Evolutionary conservation across 2,113 vertebrate genomes (phyloP).

Genomic region (Nicator chloris): DNA sequence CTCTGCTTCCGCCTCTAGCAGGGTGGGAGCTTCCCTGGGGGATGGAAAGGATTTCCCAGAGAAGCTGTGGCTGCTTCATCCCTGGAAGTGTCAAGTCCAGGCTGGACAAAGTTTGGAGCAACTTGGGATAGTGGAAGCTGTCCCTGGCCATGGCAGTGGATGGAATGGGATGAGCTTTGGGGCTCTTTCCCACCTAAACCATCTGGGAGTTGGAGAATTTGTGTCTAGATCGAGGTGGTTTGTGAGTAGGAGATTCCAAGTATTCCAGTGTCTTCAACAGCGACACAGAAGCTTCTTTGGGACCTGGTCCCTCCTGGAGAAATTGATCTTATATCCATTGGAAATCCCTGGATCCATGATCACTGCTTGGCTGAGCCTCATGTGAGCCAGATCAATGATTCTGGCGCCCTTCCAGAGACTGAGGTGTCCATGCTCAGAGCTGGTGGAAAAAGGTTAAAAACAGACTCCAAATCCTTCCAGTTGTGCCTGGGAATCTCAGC

Average conservation of each 20-base stretch:
- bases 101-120: not conserved
- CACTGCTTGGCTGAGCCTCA: not conserved
- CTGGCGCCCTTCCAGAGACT: fast-evolving
- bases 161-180: not conserved
- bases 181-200: not conserved
- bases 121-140: not conserved
- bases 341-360: not conserved
- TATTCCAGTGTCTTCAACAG: not conserved
- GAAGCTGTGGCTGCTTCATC: not conserved
- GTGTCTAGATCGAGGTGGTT: not conserved
- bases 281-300: not conserved
- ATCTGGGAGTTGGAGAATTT: not conserved
- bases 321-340: fast-evolving
- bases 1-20: not conserved
- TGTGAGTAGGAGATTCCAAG: not conserved
- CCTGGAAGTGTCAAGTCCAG: not conserved
- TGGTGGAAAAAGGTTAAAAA: not conserved
- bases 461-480: not conserved
- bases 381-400: not conserved
- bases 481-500: not conserved
- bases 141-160: not conserved
- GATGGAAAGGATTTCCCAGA: not conserved
- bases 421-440: not conserved
- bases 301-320: not conserved
- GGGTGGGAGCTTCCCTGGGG: not conserved